A percentile compares a stretch with the other conserved stretches of the same genome.
phyloP scores from a whole-genome alignment of 1,140 invertebrate genomes.

The Aethina tumida region DNA sequence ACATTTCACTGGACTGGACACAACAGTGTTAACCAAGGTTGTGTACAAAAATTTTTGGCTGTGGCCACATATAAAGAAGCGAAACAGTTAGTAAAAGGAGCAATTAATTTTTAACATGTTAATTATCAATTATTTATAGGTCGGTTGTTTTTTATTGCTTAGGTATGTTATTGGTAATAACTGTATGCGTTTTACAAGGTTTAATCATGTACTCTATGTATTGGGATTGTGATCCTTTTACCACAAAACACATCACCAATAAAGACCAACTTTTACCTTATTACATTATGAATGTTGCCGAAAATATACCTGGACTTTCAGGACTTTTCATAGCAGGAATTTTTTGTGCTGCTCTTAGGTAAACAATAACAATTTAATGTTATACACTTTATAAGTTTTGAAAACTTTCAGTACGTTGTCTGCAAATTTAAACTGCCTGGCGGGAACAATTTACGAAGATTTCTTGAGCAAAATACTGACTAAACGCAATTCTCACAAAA shows the following conservation, averaged over 20 bases:
- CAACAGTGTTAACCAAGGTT: constrained; percentile 47
- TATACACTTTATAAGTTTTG: too few relatives aligned
- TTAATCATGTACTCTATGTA: constrained; percentile 68
- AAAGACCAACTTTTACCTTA: constrained; percentile 41
- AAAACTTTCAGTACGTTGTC: constrained; percentile 53
- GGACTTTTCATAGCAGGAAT: constrained; percentile 56
- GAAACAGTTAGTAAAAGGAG: constrained; percentile 35
- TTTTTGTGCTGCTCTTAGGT: constrained; percentile 57
- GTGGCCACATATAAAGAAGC: constrained; percentile 41
- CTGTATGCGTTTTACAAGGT: constrained; percentile 46
- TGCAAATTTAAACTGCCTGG: constrained; percentile 52
- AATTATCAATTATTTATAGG: constrained; percentile 12
- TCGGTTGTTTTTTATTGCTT: constrained; percentile 36
- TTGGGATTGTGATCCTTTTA: constrained; percentile 58
- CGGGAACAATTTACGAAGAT: constrained; percentile 57
- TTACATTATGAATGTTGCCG: constrained; percentile 45
- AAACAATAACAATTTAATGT: too few relatives aligned
- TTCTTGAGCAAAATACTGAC: constrained; percentile 40
- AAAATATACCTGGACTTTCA: constrained; percentile 41
- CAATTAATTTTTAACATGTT: background rate
- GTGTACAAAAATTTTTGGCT: constrained; percentile 51
- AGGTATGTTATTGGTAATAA: constrained; percentile 39
- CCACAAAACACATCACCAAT: constrained; percentile 40
- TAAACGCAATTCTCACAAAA: constrained; percentile 36
- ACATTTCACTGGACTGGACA: constrained; percentile 46